These are phyloP conservation scores for Lepidotrigona ventralis DNA, from an alignment of 1,140 invertebrate genomes.

Conservation along the genomic window DNA sequence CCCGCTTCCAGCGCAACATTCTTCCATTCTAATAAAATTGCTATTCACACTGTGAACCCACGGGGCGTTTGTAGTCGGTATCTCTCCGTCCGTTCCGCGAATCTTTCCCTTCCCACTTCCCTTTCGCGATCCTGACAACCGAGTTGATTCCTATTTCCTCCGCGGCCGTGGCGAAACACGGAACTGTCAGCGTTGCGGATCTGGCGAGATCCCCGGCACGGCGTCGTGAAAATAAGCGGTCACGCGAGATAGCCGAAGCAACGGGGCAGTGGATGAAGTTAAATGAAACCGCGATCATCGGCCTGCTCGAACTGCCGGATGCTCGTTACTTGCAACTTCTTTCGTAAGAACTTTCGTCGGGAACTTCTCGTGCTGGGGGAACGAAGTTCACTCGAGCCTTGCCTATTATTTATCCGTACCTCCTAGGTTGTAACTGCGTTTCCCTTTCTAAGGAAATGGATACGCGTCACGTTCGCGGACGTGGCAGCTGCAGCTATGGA, in stretches of 20 bases:
- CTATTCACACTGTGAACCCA: conserved; percentile 46
- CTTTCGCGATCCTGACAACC: conserved; percentile 19
- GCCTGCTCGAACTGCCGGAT: conserved; percentile 1
- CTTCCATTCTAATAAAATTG: conserved; percentile 42
- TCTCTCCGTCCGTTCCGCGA: neutral
- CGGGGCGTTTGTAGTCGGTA: conserved; percentile 33
- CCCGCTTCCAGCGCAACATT: conserved; percentile 17
- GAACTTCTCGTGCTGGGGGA: neutral
- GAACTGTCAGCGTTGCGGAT: conserved; percentile 25
- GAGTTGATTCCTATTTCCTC: conserved; percentile 44
- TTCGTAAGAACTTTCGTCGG: neutral
- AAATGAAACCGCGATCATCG: conserved; percentile 43
- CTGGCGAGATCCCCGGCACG: neutral
- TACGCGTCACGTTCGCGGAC: too few species aligned
- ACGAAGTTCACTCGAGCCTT: conserved; percentile 18
- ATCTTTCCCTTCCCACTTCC: conserved; percentile 6
- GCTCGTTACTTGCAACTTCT: neutral
- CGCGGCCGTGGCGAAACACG: conserved; percentile 2
- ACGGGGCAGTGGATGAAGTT: conserved; percentile 22
- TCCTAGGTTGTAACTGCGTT: neutral
- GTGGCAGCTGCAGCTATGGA: neutral
- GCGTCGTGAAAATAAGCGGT: conserved; percentile 35
- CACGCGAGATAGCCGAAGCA: conserved; percentile 18
- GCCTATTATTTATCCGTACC: conserved; percentile 8
- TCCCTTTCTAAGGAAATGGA: neutral